Percentiles rank a stretch among this genome's conserved stretches.
Conservation (phyloP, 2,113 vertebrate genomes). For the Tragelaphus buxtoni region DNA sequence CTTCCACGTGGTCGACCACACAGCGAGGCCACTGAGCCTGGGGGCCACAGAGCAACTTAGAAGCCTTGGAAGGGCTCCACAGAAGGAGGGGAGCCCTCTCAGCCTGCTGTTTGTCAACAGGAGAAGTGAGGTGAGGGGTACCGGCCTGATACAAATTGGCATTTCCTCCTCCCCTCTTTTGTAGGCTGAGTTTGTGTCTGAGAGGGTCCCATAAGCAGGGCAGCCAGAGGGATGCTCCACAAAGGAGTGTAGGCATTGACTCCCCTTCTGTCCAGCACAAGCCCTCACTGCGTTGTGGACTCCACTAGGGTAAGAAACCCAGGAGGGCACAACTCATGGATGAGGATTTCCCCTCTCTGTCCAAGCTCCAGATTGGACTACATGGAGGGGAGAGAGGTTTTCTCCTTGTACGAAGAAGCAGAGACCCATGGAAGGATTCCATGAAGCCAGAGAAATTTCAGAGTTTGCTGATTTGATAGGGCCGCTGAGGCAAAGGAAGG, state of each 20-base stretch:
- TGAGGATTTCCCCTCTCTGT: background rate
- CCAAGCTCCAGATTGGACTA: no score
- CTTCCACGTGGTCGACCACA: fast-evolving
- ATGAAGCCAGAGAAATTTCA: background rate
- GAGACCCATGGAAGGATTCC: no score
- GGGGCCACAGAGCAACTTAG: background rate
- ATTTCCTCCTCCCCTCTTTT: background rate
- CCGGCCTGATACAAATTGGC: fast-evolving
- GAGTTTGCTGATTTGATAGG: background rate
- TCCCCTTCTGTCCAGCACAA: no score
- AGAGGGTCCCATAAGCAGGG: background rate
- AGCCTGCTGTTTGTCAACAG: no score
- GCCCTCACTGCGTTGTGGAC: fast-evolving
- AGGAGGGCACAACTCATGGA: background rate
- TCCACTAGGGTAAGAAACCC: background rate
- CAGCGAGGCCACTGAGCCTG: background rate
- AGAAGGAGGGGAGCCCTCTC: background rate
- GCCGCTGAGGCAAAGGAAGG: background rate
- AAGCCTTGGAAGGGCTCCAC: background rate
- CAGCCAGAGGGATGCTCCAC: background rate
- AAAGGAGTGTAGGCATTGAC: no score
- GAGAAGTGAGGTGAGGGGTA: fast-evolving
- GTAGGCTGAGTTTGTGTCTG: background rate
- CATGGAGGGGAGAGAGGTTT: fast-evolving
- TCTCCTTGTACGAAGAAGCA: background rate